Evolutionary conservation across 2,888 invertebrate genomes (phyloP).

Genomic region (Drosophila limbata): DNA sequence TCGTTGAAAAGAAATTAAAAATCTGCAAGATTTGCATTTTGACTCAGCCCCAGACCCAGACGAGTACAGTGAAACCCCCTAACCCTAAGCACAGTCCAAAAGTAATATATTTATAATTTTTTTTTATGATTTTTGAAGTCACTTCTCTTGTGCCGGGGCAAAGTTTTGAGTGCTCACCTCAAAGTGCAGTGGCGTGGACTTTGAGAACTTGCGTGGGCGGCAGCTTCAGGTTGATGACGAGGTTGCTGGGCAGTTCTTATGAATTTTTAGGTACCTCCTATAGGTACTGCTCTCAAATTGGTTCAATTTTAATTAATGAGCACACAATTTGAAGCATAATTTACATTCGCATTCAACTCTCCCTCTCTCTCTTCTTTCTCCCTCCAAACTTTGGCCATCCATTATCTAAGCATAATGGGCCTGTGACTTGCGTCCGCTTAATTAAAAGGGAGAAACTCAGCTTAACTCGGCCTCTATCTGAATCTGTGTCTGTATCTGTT

Average conservation of each 20-base stretch:
- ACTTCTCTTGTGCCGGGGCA: constrained; percentile 29
- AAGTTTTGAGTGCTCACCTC: constrained; percentile 78
- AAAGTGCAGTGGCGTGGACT: constrained; percentile 78
- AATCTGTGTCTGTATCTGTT: constrained; percentile 23
- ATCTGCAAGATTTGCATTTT: constrained; percentile 84
- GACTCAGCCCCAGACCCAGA: constrained; percentile 41
- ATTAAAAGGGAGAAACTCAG: constrained; percentile 57
- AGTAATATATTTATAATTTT: constrained; percentile 59
- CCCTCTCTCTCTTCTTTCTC: constrained; percentile 1
- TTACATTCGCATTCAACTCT: constrained; percentile 58
- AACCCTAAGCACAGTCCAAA: constrained; percentile 8
- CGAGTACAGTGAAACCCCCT: constrained; percentile 15
- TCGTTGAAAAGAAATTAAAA: constrained; percentile 80
- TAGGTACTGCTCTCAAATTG: constrained; percentile 55
- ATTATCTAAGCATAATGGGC: constrained; percentile 76
- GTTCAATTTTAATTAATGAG: constrained; percentile 81
- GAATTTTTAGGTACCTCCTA: constrained; percentile 7
- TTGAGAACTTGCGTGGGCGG: constrained; percentile 53
- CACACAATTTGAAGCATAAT: constrained; percentile 78
- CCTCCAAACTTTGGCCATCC: constrained; percentile 47
- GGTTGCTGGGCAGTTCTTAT: constrained; percentile 13
- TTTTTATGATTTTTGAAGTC: constrained; percentile 18
- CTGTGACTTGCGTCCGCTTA: constrained; percentile 72
- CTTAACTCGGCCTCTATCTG: constrained; percentile 22
- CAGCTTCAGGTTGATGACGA: constrained; percentile 4